Evolutionary conservation across 2,888 invertebrate species (phyloP).

Genomic region (Caenorhabditis sp.): DNA sequence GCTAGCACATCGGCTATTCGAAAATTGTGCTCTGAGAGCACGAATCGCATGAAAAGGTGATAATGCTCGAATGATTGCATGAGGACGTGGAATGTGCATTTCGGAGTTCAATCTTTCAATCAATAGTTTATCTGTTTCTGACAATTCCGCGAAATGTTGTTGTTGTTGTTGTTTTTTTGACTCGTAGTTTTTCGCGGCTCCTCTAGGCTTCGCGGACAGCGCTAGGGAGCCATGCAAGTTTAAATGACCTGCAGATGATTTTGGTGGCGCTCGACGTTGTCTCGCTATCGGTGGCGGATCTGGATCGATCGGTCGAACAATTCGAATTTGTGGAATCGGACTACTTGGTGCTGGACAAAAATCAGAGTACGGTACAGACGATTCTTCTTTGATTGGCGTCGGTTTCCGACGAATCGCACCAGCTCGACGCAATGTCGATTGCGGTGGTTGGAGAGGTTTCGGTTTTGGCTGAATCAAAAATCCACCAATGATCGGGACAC

Average conservation of each 20-base stretch:
- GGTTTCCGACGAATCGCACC: slow-evolving; percentile 45
- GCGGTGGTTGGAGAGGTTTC: slow-evolving; percentile 19
- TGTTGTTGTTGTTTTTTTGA: slow-evolving; percentile 32
- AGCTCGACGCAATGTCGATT: slow-evolving; percentile 35
- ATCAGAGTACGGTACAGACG: slow-evolving; percentile 39
- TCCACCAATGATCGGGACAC: slow-evolving; percentile 50
- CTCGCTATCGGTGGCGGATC: slow-evolving; percentile 36
- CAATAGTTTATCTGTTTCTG: slow-evolving; percentile 54
- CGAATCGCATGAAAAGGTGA: slow-evolving; percentile 45
- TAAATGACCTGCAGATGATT: slow-evolving; percentile 41
- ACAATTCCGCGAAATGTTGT: slow-evolving; percentile 47
- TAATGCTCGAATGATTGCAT: slow-evolving; percentile 43
- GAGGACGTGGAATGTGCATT: slow-evolving; percentile 57
- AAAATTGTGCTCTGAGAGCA: slow-evolving; percentile 28
- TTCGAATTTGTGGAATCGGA: slow-evolving; percentile 29
- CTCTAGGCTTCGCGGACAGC: slow-evolving; percentile 59
- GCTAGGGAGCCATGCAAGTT: slow-evolving; percentile 58
- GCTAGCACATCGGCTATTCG: slow-evolving; percentile 31
- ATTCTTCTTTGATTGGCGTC: slow-evolving; percentile 32
- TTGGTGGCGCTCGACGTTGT: slow-evolving; percentile 27
- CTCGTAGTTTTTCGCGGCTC: slow-evolving; percentile 44
- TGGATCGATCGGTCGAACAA: slow-evolving; percentile 34
- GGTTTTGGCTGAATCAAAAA: slow-evolving; percentile 42
- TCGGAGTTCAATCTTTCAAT: slow-evolving; percentile 55
- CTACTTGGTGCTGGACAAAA: slow-evolving; percentile 34